Percentiles rank a stretch among this genome's conserved stretches.
These are phyloP conservation scores for Siniperca scherzeri DNA, from an alignment of 2,797 vertebrate species.

Conservation along the genomic window DNA sequence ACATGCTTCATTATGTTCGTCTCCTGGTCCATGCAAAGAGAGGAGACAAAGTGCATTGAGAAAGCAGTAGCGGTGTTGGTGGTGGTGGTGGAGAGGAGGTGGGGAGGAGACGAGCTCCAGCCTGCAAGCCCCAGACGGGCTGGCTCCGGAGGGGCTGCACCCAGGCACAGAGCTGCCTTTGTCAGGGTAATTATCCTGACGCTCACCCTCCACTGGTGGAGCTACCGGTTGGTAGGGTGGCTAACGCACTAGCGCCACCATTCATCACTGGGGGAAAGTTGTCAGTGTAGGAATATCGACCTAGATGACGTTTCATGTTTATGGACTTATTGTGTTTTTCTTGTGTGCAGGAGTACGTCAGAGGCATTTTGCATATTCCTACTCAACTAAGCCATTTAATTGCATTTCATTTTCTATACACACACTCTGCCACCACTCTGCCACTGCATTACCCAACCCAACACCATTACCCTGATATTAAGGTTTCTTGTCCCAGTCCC, in stretches of 20 bases:
- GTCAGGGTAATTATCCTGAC: constrained; percentile 97
- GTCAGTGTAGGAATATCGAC: constrained; percentile 48
- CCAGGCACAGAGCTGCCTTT: constrained; percentile 99
- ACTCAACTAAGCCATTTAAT: not conserved
- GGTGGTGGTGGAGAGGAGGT: constrained; percentile 58
- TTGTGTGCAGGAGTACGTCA: not conserved
- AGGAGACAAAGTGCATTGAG: constrained; percentile 95
- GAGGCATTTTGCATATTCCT: not conserved
- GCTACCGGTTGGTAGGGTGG: constrained; percentile 71
- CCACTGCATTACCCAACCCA: constrained; percentile 10
- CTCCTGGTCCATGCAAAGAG: constrained; percentile 41
- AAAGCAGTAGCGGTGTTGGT: constrained; percentile 67
- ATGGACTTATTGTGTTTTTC: constrained; percentile 1
- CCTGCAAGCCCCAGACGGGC: constrained; percentile 97
- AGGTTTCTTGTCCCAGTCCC: constrained; percentile 48
- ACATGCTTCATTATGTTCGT: constrained; percentile 40
- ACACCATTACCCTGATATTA: constrained; percentile 38
- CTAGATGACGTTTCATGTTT: constrained; percentile 17
- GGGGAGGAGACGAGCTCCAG: constrained; percentile 91
- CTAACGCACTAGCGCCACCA: constrained; percentile 79
- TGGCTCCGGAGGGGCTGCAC: constrained; percentile 95
- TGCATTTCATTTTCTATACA: not conserved
- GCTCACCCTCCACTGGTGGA: constrained; percentile 89
- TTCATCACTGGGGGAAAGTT: constrained; percentile 59
- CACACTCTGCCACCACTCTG: not conserved